Evolutionary conservation across 1,140 invertebrate species (phyloP).

Genomic region (Phenacoccus solenopsis): DNA sequence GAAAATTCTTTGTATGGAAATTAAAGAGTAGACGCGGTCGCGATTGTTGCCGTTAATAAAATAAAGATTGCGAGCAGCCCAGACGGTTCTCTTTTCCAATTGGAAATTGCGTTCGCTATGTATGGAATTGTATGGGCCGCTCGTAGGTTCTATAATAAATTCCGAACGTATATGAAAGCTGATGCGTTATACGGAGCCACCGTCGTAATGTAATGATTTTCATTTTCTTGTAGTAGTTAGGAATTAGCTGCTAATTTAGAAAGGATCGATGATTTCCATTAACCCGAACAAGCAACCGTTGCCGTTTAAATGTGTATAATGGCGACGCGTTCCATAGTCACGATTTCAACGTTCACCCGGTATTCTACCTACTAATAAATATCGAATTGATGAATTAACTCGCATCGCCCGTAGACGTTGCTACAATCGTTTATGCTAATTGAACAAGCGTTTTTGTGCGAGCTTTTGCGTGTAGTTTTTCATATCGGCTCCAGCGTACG

Average conservation of each 20-base stretch:
- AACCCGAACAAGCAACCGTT: background rate
- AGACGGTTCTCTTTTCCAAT: background rate
- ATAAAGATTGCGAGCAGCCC: background rate
- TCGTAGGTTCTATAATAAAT: background rate
- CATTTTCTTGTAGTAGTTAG: background rate
- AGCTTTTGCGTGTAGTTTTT: too few relatives aligned
- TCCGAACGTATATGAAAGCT: background rate
- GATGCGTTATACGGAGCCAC: background rate
- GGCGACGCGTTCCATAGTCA: background rate
- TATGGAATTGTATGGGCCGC: too few relatives aligned
- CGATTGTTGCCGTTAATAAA: background rate
- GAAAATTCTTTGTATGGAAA: background rate
- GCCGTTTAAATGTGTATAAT: too few relatives aligned
- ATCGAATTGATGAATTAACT: background rate
- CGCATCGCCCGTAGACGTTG: background rate
- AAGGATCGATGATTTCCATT: slow-evolving; percentile 1
- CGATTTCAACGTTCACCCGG: background rate
- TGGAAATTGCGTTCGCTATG: background rate
- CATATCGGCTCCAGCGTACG: too few relatives aligned
- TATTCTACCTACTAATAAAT: too few relatives aligned
- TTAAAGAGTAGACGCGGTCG: background rate
- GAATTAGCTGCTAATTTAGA: background rate
- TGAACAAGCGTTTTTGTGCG: too few relatives aligned
- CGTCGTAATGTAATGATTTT: background rate
- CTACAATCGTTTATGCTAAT: too few relatives aligned